Percentiles rank a stretch among this genome's conserved stretches.
Evolutionary conservation across 23 tunicate genomes (phyloP).

Genomic region (Styela clava): DNA sequence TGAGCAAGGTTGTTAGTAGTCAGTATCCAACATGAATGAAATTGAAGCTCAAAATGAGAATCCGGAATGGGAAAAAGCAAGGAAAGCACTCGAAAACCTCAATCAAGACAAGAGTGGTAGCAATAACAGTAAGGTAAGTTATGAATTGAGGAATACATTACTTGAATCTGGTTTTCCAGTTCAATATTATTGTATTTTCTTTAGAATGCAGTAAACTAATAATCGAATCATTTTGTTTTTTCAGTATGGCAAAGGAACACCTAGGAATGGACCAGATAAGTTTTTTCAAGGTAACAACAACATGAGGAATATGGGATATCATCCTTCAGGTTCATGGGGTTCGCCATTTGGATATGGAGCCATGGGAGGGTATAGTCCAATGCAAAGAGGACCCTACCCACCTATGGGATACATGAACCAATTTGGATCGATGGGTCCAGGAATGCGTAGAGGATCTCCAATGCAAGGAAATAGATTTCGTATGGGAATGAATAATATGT

Average conservation of each 20-base stretch:
- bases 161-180: not conserved
- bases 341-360: constrained; percentile 16
- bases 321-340: not conserved
- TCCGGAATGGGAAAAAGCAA: constrained; percentile 72
- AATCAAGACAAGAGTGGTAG: constrained; percentile 11
- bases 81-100: constrained; percentile 50
- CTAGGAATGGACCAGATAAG: constrained; percentile 4
- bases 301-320: not conserved
- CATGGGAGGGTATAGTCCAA: not conserved
- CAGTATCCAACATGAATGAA: not conserved
- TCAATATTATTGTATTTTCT: not conserved
- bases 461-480: not conserved
- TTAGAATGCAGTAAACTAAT: not conserved
- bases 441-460: not conserved
- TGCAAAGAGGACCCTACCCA: constrained; percentile 1
- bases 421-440: not conserved
- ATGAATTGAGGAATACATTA: too few relatives aligned
- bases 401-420: constrained; percentile 13
- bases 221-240: too few relatives aligned
- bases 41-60: constrained; percentile 26
- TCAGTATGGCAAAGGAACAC: constrained; percentile 18
- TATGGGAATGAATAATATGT: not conserved
- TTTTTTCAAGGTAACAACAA: constrained; percentile 1
- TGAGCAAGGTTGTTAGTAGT: not conserved
- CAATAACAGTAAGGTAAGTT: not conserved